Percentiles rank a stretch among this genome's conserved stretches.
These are phyloP conservation scores for Trididemnum clinides DNA, from an alignment of 23 tunicate genomes.

Conservation along the genomic window DNA sequence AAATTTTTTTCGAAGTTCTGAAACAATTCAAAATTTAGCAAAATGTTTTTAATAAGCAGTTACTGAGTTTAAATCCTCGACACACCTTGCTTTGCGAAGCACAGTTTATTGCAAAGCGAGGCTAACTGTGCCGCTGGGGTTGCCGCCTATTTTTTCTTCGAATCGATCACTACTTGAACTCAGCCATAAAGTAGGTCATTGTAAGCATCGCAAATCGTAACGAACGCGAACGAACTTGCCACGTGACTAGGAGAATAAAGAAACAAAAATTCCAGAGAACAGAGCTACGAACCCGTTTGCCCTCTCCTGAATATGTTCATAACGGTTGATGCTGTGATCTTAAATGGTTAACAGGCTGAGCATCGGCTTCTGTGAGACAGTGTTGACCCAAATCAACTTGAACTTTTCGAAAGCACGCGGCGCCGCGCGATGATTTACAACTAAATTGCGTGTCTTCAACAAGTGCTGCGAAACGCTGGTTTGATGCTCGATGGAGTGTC, in stretches of 20 bases:
- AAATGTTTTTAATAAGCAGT: too few species aligned
- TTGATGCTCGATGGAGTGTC: too few species aligned
- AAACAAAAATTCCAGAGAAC: slow-evolving; percentile 6
- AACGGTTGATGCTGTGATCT: background rate
- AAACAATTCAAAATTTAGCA: too few species aligned
- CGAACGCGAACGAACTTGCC: background rate
- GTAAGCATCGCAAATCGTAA: slow-evolving; percentile 5
- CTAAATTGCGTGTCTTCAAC: too few species aligned
- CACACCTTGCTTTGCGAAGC: too few species aligned
- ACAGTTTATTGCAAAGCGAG: too few species aligned
- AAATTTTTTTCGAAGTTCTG: too few species aligned
- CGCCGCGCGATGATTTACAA: too few species aligned
- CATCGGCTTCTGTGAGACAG: background rate
- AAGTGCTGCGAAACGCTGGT: too few species aligned
- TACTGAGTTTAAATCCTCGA: too few species aligned
- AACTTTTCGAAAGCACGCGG: background rate
- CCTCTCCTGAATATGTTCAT: background rate
- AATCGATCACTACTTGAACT: slow-evolving; percentile 33
- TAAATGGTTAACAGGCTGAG: background rate
- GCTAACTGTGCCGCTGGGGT: too few species aligned
- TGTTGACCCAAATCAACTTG: background rate
- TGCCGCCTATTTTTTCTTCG: slow-evolving; percentile 8
- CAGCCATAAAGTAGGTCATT: slow-evolving; percentile 39
- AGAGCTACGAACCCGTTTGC: slow-evolving; percentile 4
- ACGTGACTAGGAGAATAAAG: background rate